These are phyloP conservation scores for Drosophila watanabei DNA, from an alignment of 1,140 invertebrate genomes.

Conservation along the genomic window DNA sequence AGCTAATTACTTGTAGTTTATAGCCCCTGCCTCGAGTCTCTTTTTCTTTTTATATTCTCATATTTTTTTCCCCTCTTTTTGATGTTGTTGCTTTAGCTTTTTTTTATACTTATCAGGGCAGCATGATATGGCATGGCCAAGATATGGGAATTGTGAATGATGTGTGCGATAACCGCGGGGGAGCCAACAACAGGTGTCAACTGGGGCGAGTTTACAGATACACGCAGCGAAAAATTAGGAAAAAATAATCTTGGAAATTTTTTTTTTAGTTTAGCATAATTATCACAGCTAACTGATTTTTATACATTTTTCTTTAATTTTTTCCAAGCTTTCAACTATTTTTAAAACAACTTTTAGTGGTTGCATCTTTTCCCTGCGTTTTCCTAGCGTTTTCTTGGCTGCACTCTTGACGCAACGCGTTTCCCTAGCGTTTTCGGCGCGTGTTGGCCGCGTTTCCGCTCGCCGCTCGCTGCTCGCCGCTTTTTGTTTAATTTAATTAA, in stretches of 20 bases:
- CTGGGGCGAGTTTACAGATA: slow-evolving; percentile 2
- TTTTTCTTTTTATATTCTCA: not conserved
- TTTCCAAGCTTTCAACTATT: too few species aligned
- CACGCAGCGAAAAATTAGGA: not conserved
- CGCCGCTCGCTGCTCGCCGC: not conserved
- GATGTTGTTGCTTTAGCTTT: not conserved
- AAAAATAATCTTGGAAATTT: not conserved
- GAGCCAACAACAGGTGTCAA: slow-evolving; percentile 35
- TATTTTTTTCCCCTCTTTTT: not conserved
- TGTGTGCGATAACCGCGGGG: slow-evolving; percentile 46
- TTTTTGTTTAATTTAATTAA: slow-evolving; percentile 36
- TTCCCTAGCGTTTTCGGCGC: slow-evolving; percentile 11
- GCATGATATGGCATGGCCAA: slow-evolving; percentile 12
- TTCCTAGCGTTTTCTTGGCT: not conserved
- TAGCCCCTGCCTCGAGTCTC: slow-evolving; percentile 8
- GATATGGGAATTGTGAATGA: slow-evolving; percentile 50
- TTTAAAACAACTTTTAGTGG: too few species aligned
- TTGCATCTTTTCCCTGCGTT: not conserved
- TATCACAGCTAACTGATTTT: not conserved
- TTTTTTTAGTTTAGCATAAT: not conserved
- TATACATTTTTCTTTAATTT: not conserved
- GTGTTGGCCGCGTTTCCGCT: slow-evolving; percentile 12
- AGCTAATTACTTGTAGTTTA: slow-evolving; percentile 56
- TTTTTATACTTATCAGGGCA: slow-evolving; percentile 27
- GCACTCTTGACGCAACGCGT: not conserved